Conservation (phyloP, 2,113 vertebrate species). For the Picathartes gymnocephalus region DNA sequence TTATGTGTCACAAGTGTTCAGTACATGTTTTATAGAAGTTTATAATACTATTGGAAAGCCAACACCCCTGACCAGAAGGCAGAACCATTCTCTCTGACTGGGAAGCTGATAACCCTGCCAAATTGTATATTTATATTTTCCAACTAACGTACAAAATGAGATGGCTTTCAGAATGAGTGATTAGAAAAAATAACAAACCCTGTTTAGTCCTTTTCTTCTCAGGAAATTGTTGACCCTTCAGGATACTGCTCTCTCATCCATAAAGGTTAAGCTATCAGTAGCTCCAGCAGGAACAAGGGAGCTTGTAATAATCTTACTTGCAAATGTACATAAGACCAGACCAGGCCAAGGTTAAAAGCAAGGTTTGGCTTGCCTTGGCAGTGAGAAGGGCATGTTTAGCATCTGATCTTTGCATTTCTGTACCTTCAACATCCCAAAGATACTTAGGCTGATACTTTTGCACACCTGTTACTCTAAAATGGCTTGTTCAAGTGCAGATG, state of each 20-base stretch:
- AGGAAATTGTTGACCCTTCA: neutral
- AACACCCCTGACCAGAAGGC: conserved; percentile 67
- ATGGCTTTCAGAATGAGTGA: conserved; percentile 39
- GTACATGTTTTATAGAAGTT: conserved; percentile 76
- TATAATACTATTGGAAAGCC: conserved; percentile 75
- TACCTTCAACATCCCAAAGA: neutral
- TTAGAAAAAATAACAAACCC: neutral
- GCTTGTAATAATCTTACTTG: neutral
- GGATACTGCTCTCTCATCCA: neutral
- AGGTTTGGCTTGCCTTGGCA: neutral
- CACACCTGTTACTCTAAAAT: neutral
- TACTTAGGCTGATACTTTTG: neutral
- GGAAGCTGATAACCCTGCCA: conserved; percentile 76
- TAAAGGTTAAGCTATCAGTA: conserved; percentile 17
- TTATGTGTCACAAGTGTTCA: conserved; percentile 84
- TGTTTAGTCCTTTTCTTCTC: conserved; percentile 35
- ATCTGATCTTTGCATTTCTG: neutral
- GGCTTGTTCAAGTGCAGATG: neutral
- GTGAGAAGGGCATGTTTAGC: neutral
- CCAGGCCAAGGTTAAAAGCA: neutral
- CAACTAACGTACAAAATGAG: conserved; percentile 21
- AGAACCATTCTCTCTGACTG: conserved; percentile 57
- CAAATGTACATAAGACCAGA: neutral
- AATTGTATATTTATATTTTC: conserved; percentile 72
- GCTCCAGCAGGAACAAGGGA: neutral